phyloP scores from a whole-genome alignment of 2,797 vertebrate genomes.

The Tinamus major region DNA sequence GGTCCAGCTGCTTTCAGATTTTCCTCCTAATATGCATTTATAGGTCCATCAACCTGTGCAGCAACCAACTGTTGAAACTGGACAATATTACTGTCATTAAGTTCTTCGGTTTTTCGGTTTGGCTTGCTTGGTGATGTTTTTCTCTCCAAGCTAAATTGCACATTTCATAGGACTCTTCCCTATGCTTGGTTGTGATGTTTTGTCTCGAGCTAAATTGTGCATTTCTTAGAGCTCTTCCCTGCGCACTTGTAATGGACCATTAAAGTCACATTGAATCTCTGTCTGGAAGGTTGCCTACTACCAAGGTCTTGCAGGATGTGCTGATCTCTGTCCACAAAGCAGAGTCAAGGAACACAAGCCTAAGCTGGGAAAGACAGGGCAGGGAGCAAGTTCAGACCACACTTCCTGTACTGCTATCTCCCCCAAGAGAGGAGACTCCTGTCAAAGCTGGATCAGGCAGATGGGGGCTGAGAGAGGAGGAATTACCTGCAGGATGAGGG shows the following conservation, averaged over 20 bases:
- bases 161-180: background rate
- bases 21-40: conserved; percentile 12
- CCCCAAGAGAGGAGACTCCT: rapidly evolving
- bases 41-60: background rate
- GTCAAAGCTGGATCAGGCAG: background rate
- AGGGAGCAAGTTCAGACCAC: background rate
- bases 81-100: background rate
- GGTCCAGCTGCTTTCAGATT: conserved; percentile 41
- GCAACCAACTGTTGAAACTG: conserved; percentile 16
- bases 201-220: background rate
- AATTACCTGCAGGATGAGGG: background rate
- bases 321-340: background rate
- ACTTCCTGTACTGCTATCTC: background rate
- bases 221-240: background rate
- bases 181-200: background rate
- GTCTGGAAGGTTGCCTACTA: background rate
- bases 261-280: background rate
- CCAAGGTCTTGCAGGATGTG: background rate
- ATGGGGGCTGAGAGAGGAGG: background rate
- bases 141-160: background rate
- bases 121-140: rapidly evolving
- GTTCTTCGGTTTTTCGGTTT: background rate
- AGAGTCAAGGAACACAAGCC: background rate
- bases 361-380: background rate
- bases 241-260: background rate